A percentile compares a stretch with the other conserved stretches of the same genome.
phyloP scores from a whole-genome alignment of 2,888 invertebrate species.

The Cheilosia variabilis region DNA sequence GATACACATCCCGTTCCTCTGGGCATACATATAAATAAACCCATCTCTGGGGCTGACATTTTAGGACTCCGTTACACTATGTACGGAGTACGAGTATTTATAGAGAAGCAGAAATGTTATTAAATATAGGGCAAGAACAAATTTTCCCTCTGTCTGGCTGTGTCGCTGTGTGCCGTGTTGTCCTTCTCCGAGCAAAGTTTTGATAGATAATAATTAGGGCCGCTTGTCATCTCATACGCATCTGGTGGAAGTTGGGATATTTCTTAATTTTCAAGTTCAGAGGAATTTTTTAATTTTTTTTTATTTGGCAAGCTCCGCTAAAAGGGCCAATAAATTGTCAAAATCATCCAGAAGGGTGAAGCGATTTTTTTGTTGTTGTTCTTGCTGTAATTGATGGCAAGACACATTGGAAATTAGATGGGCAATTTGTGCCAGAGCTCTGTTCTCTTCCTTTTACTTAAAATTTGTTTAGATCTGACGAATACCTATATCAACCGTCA shows the following conservation, averaged over 20 bases:
- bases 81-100: constrained; percentile 31
- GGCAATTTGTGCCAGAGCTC: constrained; percentile 28
- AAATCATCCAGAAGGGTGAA: constrained; percentile 48
- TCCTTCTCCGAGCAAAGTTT: background rate
- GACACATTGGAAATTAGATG: constrained; percentile 22
- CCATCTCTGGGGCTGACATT: constrained; percentile 14
- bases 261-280: constrained; percentile 66
- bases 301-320: constrained; percentile 39
- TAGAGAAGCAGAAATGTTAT: constrained; percentile 22
- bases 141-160: constrained; percentile 36
- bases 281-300: constrained; percentile 4
- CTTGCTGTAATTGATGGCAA: background rate
- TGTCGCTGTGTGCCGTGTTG: no score
- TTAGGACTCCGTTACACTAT: constrained; percentile 7
- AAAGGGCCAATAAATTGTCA: constrained; percentile 63
- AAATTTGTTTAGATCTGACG: constrained; percentile 3
- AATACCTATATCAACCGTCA: constrained; percentile 15
- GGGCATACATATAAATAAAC: constrained; percentile 24
- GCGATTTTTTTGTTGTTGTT: background rate
- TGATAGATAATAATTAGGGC: constrained; percentile 47
- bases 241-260: constrained; percentile 24
- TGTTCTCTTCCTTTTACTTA: background rate
- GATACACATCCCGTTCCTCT: constrained; percentile 25
- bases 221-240: background rate
- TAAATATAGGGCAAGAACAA: constrained; percentile 67